Conservation (phyloP, 2,113 vertebrate genomes). For the Amphiprion ocellaris region DNA sequence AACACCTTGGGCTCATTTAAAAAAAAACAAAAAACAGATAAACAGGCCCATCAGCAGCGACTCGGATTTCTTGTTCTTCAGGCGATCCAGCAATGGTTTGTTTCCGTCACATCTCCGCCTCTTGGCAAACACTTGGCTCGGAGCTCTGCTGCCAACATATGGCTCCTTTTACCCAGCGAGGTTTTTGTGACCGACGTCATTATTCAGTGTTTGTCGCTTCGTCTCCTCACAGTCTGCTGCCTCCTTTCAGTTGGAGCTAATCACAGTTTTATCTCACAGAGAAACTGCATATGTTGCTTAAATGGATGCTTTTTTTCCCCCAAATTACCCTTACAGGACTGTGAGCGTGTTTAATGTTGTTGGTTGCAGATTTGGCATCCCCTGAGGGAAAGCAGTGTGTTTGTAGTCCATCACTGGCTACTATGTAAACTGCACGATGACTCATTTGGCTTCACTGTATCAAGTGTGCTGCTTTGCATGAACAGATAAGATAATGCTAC, state of each 20-base stretch:
- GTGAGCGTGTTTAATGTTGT: neutral
- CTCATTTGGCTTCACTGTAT: neutral
- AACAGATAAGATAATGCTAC: no score
- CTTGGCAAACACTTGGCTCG: neutral
- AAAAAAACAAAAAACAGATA: neutral
- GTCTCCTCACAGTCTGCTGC: no score
- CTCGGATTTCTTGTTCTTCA: neutral
- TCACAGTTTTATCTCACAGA: slow-evolving; percentile 20
- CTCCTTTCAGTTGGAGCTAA: neutral
- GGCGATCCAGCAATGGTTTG: neutral
- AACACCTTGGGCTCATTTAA: neutral
- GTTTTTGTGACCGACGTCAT: slow-evolving; percentile 1
- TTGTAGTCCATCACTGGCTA: neutral
- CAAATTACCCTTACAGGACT: no score
- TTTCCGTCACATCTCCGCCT: neutral
- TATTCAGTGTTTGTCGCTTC: slow-evolving; percentile 22
- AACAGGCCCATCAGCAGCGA: neutral
- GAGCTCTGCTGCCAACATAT: slow-evolving; percentile 10
- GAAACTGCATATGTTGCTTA: slow-evolving; percentile 15
- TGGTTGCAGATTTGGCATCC: slow-evolving; percentile 13
- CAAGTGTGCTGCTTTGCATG: no score
- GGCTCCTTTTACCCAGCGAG: slow-evolving; percentile 30
- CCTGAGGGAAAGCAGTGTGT: neutral
- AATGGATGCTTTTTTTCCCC: no score
- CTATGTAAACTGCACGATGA: neutral